Base-by-base conservation (phyloP, 2,888 invertebrate species). In the Mechanitis mazaeus region DNA sequence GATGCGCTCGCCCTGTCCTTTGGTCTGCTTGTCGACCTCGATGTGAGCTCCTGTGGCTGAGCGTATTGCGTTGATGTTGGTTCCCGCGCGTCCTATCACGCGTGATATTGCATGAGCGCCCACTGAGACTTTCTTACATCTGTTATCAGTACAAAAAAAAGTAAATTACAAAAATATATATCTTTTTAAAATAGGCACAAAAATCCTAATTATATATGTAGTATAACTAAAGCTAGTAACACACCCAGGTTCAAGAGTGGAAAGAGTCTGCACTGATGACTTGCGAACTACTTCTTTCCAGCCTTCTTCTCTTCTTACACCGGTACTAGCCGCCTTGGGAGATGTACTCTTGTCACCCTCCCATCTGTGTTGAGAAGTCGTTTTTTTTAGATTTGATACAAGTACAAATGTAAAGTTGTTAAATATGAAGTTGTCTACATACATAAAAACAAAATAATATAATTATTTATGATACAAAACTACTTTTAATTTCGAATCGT, bases 11-110 rank as follows among this genome's bases (percentile, higher is more conserved):
- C 96, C 96, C 87, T 97, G 97, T 4, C 96, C 95, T 87, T 97
- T 97, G 80, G 95, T 95, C 88, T 98, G 98, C 84, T 99, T 99
- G 84, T 99, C 99, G 35, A 99, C 97, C 87, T 99, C 98, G 79
- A 99, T 99, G 81, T 98, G 97, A 4, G 99, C 99, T 64, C 98
- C 98, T 42, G 99, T 98, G 59, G 97, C 96, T 62, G 97, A 96
- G 64, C 99, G 93, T 79, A 99, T 98, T 11, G 98, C 97, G 89
- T 99, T 99, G 76, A 99, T 98, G 87, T 99, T 99, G 88, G 95
- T 96, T 56, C 99, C 99, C 42, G 96, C 98, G 73, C 99, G 94
- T 0, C 99, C 99, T 77, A 99, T 99, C 58, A 99, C 98, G 60
- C 99, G 93, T 64, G 98, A 98, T 66, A 99, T 98, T 55, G 98